A percentile compares a stretch with the other conserved stretches of the same genome.
Conservation (phyloP, 2,888 invertebrate genomes). For the Branchipolynoe longqiensis region DNA sequence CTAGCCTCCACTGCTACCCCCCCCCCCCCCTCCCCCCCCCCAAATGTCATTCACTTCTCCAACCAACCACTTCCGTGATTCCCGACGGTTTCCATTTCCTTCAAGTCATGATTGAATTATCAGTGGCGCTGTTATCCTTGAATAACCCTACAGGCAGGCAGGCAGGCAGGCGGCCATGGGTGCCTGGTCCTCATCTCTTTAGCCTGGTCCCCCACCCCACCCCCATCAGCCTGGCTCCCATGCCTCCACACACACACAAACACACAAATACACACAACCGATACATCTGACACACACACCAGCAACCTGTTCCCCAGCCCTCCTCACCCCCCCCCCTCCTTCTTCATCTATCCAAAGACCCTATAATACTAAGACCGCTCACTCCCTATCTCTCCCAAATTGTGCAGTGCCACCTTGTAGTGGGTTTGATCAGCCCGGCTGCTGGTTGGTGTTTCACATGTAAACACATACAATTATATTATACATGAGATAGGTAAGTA, state of each 20-base stretch:
- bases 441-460: too few relatives aligned
- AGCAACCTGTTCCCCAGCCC: too few relatives aligned
- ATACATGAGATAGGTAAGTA: too few relatives aligned
- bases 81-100: conserved; percentile 32
- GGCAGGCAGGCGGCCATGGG: not conserved
- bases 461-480: too few relatives aligned
- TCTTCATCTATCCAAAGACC: too few relatives aligned
- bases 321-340: too few relatives aligned
- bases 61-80: not conserved
- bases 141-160: not conserved
- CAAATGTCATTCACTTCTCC: not conserved
- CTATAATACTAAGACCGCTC: too few relatives aligned
- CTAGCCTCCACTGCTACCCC: not conserved
- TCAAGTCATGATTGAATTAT: conserved; percentile 48
- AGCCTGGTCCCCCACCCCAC: not conserved
- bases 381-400: too few relatives aligned
- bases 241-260: not conserved
- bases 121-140: conserved; percentile 37
- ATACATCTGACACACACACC: not conserved
- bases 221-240: not conserved
- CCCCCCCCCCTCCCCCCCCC: not conserved
- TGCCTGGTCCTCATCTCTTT: conserved; percentile 24
- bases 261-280: not conserved
- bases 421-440: too few relatives aligned
- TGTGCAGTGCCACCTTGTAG: too few relatives aligned